Conservation (phyloP, 92 coral and sea anemone species). For the Ricordea florida region DNA sequence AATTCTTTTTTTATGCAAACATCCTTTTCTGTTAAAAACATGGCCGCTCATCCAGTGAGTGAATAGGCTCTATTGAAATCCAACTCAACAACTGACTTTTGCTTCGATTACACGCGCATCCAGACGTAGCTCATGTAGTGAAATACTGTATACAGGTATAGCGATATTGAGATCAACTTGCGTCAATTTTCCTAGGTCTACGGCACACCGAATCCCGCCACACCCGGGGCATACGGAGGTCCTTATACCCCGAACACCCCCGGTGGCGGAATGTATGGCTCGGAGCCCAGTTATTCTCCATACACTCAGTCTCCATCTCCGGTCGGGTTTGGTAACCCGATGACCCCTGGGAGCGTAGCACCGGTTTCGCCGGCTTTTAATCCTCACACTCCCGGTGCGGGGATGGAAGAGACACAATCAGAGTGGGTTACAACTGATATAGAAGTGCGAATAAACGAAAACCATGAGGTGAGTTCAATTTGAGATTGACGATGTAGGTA, state of each 20-base stretch:
- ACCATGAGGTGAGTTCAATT: constrained; percentile 83
- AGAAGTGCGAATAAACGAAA: constrained; percentile 90
- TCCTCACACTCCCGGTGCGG: constrained; percentile 97
- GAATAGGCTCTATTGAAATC: no score
- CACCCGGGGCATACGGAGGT: constrained; percentile 92
- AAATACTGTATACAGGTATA: no score
- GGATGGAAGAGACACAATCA: constrained; percentile 85
- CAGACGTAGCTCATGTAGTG: no score
- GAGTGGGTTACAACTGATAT: constrained; percentile 96
- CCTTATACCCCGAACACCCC: constrained; percentile 98
- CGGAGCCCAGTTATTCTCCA: constrained; percentile 98
- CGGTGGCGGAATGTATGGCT: constrained; percentile 97
- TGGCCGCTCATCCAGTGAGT: no score
- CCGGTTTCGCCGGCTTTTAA: constrained; percentile 96
- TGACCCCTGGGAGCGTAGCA: constrained; percentile 96
- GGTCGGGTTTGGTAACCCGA: constrained; percentile 94
- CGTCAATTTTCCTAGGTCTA: constrained; percentile 51
- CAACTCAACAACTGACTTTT: no score
- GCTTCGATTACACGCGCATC: no score
- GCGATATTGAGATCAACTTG: no score
- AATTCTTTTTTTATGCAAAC: no score
- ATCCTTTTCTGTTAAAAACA: no score
- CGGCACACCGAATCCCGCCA: constrained; percentile 98
- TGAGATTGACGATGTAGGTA: no score
- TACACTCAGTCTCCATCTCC: constrained; percentile 98